These are phyloP conservation scores for Drosophila busckii DNA, from an alignment of 1,140 invertebrate genomes.

Conservation along the genomic window DNA sequence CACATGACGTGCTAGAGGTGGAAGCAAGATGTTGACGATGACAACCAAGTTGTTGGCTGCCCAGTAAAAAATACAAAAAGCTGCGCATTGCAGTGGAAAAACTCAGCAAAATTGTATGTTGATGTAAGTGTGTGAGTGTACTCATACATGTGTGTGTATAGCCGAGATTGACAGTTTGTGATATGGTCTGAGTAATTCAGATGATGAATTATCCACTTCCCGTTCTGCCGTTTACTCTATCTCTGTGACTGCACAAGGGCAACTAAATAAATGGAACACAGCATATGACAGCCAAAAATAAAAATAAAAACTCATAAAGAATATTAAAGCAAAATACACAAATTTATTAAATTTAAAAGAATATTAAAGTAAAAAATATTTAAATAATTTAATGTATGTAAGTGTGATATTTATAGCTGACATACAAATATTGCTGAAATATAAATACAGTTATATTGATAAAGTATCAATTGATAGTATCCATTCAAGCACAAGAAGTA, in stretches of 20 bases:
- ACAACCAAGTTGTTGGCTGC: conserved; percentile 27
- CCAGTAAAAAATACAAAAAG: conserved; percentile 49
- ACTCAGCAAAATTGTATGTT: background rate
- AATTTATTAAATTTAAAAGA: no score
- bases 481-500: no score
- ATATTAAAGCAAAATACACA: no score
- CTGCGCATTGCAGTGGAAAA: conserved; percentile 29
- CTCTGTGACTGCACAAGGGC: background rate
- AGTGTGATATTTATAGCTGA: no score
- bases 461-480: no score
- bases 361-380: no score
- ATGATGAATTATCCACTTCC: conserved; percentile 50
- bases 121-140: background rate
- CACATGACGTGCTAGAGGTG: conserved; percentile 39
- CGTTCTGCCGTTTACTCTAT: background rate
- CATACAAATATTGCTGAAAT: no score
- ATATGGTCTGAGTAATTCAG: conserved; percentile 69
- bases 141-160: conserved; percentile 19
- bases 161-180: conserved; percentile 64
- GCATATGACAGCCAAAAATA: no score
- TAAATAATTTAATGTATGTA: no score
- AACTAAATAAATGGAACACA: conserved; percentile 9
- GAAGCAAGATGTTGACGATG: conserved; percentile 29
- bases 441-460: no score
- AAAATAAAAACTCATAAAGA: no score